These are phyloP conservation scores for rabbit (Oryctolagus cuniculus) DNA, from an alignment of 2,113 vertebrate species.

Conservation along the genomic window DNA sequence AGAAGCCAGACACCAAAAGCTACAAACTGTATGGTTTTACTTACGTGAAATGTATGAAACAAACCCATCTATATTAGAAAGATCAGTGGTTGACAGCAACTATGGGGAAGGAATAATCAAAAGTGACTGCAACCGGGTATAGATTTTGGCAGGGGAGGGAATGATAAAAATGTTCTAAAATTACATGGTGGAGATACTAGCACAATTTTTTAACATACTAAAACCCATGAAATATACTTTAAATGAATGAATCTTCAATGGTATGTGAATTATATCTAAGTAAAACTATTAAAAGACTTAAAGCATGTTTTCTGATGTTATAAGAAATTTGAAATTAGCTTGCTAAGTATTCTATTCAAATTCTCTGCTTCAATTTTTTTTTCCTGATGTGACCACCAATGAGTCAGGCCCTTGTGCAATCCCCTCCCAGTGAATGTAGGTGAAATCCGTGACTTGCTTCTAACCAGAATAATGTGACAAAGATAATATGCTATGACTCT, in stretches of 20 bases:
- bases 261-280: not conserved
- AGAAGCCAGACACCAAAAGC: conserved; percentile 18
- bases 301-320: not conserved
- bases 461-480: conserved; percentile 3
- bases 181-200: not conserved
- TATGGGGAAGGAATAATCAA: not conserved
- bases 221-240: not conserved
- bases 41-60: conserved; percentile 3
- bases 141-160: not conserved
- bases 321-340: not conserved
- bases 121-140: not conserved
- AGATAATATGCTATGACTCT: not conserved
- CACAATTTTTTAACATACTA: conserved; percentile 40
- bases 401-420: not conserved
- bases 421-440: not conserved
- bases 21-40: not conserved
- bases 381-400: not conserved
- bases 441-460: not conserved
- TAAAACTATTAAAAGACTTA: conserved; percentile 33
- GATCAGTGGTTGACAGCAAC: not conserved
- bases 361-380: not conserved
- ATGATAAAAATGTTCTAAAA: conserved; percentile 30
- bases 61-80: conserved; percentile 1
- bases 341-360: not conserved
- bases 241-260: not conserved